Percentiles rank a stretch among this genome's conserved stretches.
phyloP scores from a whole-genome alignment of 1,140 invertebrate species.

The Nixonia krombeini region DNA sequence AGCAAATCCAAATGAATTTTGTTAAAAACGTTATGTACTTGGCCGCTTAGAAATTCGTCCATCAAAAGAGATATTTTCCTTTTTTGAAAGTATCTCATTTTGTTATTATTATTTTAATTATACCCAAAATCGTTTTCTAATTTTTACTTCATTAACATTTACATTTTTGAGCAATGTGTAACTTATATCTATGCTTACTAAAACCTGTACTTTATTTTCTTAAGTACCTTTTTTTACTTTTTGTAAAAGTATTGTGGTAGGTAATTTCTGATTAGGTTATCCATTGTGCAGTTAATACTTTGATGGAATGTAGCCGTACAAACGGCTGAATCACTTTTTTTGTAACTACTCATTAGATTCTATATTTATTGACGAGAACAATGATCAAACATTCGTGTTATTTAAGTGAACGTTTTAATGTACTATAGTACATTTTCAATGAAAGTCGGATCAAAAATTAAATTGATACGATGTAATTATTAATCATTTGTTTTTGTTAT shows the following conservation, averaged over 20 bases:
- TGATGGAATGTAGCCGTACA: not conserved
- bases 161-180: not conserved
- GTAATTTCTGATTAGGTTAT: conserved; percentile 16
- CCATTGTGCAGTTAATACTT: conserved; percentile 12
- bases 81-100: conserved; percentile 37
- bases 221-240: not conserved
- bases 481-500: conserved; percentile 50
- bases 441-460: not conserved
- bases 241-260: conserved; percentile 6
- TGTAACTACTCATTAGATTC: conserved; percentile 20
- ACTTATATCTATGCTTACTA: conserved; percentile 15
- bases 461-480: not conserved
- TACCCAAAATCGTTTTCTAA: conserved; percentile 3
- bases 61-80: conserved; percentile 43
- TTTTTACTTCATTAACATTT: conserved; percentile 10
- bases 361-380: conserved; percentile 6
- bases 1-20: conserved; percentile 49
- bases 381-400: conserved; percentile 3
- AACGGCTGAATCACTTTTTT: no score
- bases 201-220: conserved; percentile 8
- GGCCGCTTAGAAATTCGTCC: conserved; percentile 44
- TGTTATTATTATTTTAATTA: conserved; percentile 28
- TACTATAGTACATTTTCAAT: not conserved
- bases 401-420: conserved; percentile 11
- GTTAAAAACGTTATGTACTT: conserved; percentile 39